Base-by-base conservation (phyloP, 2,888 invertebrate genomes). In the Panorpa germanica region DNA sequence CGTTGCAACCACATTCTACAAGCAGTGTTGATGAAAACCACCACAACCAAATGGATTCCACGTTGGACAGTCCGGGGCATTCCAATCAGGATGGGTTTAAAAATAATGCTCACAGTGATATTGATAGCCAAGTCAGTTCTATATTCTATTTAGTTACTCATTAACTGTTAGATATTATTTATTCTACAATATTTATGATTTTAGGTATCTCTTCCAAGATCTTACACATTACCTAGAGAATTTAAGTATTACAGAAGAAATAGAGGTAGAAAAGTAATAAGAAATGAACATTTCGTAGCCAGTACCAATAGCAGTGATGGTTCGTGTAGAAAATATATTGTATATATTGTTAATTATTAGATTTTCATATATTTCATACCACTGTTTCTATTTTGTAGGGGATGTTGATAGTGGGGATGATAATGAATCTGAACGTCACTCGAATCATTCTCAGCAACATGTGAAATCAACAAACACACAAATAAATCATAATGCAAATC, bases 291-390 rank as follows among this genome's bases (percentile, higher is more conserved):
- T 37, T 73, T 74, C 42, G 64, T 77, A 13, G 72, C 76, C 7
- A 81, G 81, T 40, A 82, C 81, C 20, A 83, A 85, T 45, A 83
- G 82, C 43, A 82, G 82, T 41, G 82, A 82, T 45, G 83, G 82
- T 75, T 47, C 53, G 48, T 44, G 19, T 32, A 22, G 14, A 32
- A 25, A 15, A 13, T 25, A 22, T 26, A 21, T 18, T 13, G 25
- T 9, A 15, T 18, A 25, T 21, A 14, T 28, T 26, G 7, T 20
- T 14, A 25, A 14, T 25, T 5, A 20, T 25, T 22, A 10, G n/a
- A n/a, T 28, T 18, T 19, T 26, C 3, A 11, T 17, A 19, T 14
- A 5, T 12, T 18, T 5, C 14, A 11, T 13, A 28, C 10, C 8
- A 29, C 18, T 18, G 11, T 10, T 16, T 10, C 12, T 29, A 22